phyloP scores from a whole-genome alignment of 35 echinoderm and acorn worm genomes.

The Stichopus chloronotus region DNA sequence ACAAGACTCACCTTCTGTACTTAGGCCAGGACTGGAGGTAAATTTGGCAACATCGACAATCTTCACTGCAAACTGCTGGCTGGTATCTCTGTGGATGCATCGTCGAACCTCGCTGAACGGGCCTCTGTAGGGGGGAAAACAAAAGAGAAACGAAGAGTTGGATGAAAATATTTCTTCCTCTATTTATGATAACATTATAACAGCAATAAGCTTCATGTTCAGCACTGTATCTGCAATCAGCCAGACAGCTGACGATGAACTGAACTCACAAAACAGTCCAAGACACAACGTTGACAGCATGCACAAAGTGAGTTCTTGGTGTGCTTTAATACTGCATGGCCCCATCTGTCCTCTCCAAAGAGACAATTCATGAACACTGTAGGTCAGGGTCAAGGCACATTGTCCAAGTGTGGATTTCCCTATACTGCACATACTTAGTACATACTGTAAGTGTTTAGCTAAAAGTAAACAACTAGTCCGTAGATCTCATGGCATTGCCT shows the following conservation, averaged over 20 bases:
- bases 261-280: neutral
- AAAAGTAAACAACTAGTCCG: too few relatives aligned
- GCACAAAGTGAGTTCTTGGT: neutral
- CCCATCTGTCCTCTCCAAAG: too few relatives aligned
- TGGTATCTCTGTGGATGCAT: slow-evolving; percentile 98
- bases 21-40: slow-evolving; percentile 97
- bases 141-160: slow-evolving; percentile 29
- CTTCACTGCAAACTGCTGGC: slow-evolving; percentile 98
- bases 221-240: neutral
- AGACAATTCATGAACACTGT: too few relatives aligned
- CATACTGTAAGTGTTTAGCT: too few relatives aligned
- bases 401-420: too few relatives aligned
- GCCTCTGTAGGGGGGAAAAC: slow-evolving; percentile 68
- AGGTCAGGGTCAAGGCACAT: too few relatives aligned
- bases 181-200: slow-evolving; percentile 12
- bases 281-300: neutral
- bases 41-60: slow-evolving; percentile 99
- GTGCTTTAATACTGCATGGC: too few relatives aligned
- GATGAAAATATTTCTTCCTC: neutral
- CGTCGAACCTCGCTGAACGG: slow-evolving; percentile 97
- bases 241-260: neutral
- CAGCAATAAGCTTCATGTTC: neutral
- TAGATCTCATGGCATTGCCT: too few relatives aligned
- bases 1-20: slow-evolving; percentile 93
- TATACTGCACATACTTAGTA: too few relatives aligned